Base-by-base conservation (phyloP, 2,113 vertebrate species). In the Otocyon megalotis region DNA sequence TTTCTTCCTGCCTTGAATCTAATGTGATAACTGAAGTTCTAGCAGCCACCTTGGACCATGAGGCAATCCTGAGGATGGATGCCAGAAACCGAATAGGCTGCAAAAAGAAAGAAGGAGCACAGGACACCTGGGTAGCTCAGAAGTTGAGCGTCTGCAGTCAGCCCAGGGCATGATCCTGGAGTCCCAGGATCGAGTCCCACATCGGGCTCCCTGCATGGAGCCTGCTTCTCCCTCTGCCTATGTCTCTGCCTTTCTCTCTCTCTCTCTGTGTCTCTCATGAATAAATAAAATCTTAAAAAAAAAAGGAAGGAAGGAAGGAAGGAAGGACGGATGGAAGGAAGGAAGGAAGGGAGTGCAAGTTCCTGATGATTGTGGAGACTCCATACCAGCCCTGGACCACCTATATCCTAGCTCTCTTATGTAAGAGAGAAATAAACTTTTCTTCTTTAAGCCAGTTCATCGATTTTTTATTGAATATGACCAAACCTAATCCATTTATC, bases 401-500 rank as follows among this genome's bases (percentile, higher is more conserved):
- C 53, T 37, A 60, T 93, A 65, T 58, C 13, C 65, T 11, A 63
- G 65, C 9, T 90, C 35, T 86, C 80, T 90, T 37, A 81, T 3
- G 11, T 43, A 72, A 82, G 48, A 89, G 26, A 85, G 19, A 89
- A 62, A 90, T 71, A 87, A 92, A 79, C 43, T 54, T 92, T 92
- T 85, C 74, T 43, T 82, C 58, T 69, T 90, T 90, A 96, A 94
- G 30, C 24, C 69, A 80, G 13, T 84, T 65, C 20, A 32, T 35
- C 89, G 37, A 71, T 60, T 88, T 81, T 76, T 53, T 88, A 43
- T 58, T 54, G 28, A 62, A 87, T 86, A 80, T 17, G 4, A 80
- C 22, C 3, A 90, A 94, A 63, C 35, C 28, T 65, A 96, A 90
- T 94, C 26, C n/a, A 92, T 72, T 48, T 88, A 84, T 26, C 56